A percentile compares a stretch with the other conserved stretches of the same genome.
These are phyloP conservation scores for Tetrax tetrax DNA, from an alignment of 2,113 vertebrate species.

Conservation along the genomic window DNA sequence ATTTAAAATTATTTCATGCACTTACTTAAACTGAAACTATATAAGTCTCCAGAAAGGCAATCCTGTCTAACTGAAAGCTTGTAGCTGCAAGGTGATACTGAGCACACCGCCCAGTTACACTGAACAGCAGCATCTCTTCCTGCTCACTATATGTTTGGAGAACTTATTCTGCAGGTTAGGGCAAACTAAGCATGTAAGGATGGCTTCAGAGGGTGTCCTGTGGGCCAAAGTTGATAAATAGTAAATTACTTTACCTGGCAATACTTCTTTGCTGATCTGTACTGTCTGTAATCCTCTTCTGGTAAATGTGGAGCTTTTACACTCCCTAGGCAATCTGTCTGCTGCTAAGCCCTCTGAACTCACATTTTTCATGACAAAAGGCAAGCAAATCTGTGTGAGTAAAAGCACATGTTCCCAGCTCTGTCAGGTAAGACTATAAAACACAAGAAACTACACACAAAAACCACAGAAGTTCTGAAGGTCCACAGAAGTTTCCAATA, in stretches of 20 bases:
- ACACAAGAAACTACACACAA: not conserved
- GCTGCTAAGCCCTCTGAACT: not conserved
- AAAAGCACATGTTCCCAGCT: not conserved
- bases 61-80: not conserved
- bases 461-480: not conserved
- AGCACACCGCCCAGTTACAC: not conserved
- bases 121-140: not conserved
- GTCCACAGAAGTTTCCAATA: not conserved
- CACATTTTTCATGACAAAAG: not conserved
- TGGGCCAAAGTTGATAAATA: not conserved
- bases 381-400: not conserved
- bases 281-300: not conserved
- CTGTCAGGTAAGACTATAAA: not conserved
- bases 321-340: not conserved
- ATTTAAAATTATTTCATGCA: not conserved
- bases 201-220: not conserved
- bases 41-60: not conserved
- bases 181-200: not conserved
- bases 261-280: not conserved
- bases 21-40: not conserved
- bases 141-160: not conserved
- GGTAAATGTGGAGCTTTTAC: not conserved
- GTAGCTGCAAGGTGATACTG: not conserved
- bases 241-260: conserved; percentile 2
- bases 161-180: not conserved